These are phyloP conservation scores for Ispidina picta DNA, from an alignment of 2,797 vertebrate species.

Conservation along the genomic window DNA sequence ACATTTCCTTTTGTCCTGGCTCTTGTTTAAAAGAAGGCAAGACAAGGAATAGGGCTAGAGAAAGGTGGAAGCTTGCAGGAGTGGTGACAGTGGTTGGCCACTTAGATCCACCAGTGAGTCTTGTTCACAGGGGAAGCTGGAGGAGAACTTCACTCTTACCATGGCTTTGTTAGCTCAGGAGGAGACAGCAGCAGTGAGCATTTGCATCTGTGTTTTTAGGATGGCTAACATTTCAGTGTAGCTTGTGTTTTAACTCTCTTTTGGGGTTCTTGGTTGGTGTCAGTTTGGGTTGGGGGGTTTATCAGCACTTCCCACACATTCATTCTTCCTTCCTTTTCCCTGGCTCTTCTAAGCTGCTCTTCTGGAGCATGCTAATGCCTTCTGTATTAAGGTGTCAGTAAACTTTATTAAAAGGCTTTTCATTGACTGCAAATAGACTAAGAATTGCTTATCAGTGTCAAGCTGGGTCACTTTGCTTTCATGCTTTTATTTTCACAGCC, in stretches of 20 bases:
- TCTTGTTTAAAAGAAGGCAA: not conserved
- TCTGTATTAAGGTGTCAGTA: not conserved
- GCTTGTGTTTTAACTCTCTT: constrained; percentile 24
- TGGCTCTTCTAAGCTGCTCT: not conserved
- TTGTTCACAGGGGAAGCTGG: constrained; percentile 34
- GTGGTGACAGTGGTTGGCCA: not conserved
- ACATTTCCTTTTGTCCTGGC: not conserved
- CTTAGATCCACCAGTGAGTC: constrained; percentile 3
- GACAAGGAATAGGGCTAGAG: not conserved
- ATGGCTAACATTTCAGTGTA: not conserved
- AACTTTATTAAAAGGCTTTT: not conserved
- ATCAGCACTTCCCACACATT: not conserved
- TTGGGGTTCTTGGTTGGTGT: constrained; percentile 29
- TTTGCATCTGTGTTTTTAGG: constrained; percentile 52
- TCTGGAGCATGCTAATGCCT: not conserved
- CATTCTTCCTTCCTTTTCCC: not conserved
- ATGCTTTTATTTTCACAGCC: not conserved
- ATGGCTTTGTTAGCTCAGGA: constrained; percentile 28
- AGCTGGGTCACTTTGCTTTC: not conserved
- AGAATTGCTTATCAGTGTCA: not conserved
- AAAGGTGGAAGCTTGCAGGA: too few relatives aligned
- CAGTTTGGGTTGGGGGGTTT: not conserved
- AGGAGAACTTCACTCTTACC: constrained; percentile 40
- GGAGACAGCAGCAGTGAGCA: constrained; percentile 48
- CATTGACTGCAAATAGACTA: not conserved